These are phyloP conservation scores for Callospermophilus lateralis DNA, from an alignment of 2,113 vertebrate genomes.

Conservation along the genomic window DNA sequence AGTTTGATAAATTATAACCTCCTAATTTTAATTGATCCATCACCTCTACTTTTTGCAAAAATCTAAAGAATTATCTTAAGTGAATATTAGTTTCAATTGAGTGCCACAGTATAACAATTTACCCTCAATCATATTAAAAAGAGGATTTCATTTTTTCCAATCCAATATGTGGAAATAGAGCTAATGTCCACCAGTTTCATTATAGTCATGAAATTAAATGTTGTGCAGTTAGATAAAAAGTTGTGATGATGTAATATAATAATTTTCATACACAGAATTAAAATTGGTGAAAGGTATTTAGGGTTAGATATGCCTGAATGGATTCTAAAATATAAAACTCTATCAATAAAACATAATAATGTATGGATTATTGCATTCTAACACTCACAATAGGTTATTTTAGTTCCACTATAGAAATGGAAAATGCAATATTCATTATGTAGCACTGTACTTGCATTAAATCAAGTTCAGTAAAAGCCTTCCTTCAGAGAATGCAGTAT, in stretches of 20 bases:
- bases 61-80: slow-evolving; percentile 53
- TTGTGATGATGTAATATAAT: slow-evolving; percentile 74
- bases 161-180: slow-evolving; percentile 57
- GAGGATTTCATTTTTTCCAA: slow-evolving; percentile 59
- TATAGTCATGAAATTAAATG: slow-evolving; percentile 76
- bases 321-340: slow-evolving; percentile 57
- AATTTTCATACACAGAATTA: slow-evolving; percentile 56
- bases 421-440: slow-evolving; percentile 74
- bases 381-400: slow-evolving; percentile 67
- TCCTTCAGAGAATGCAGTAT: slow-evolving; percentile 65
- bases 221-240: slow-evolving; percentile 54
- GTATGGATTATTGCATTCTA: slow-evolving; percentile 72
- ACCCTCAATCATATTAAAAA: slow-evolving; percentile 69
- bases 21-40: slow-evolving; percentile 81
- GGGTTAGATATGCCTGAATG: slow-evolving; percentile 59
- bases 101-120: slow-evolving; percentile 58
- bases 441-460: slow-evolving; percentile 58
- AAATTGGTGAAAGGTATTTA: slow-evolving; percentile 70
- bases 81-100: slow-evolving; percentile 85
- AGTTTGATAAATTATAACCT: slow-evolving; percentile 79
- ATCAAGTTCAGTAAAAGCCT: slow-evolving; percentile 74
- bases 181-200: slow-evolving; percentile 57
- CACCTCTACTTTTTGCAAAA: slow-evolving; percentile 69
- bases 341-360: slow-evolving; percentile 69
- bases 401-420: slow-evolving; percentile 73